Evolutionary conservation across 1,140 invertebrate genomes (phyloP), one percentile per base, ranked within the genome.

Genomic region (Eulimnadia texana): DNA sequence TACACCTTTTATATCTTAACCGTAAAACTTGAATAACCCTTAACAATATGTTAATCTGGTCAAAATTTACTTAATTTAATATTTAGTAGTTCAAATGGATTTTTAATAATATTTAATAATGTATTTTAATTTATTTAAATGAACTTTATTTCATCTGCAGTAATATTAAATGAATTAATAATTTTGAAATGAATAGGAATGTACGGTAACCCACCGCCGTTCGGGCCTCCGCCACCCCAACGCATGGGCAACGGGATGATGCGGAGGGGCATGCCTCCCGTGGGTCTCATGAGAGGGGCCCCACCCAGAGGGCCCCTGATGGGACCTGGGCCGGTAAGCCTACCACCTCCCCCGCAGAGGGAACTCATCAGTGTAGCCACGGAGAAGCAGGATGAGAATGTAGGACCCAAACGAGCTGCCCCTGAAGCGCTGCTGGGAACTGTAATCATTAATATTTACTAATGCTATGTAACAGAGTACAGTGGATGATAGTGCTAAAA

Each of bases 331-430:
- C 25, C 33, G 22, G 57, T 58, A 49, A 49, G 62, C 61, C 49
- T 65, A 50, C 3, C 29, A 60, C 3, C 61, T 1, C 50, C 62
- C 16, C 65, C 65, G 22, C 65, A 69, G 53, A 64, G 75, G 27
- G 75, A 77, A 66, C 66, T 78, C 10, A 73, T 77, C 11, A 72
- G 66, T 66, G 73, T 77, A 22, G 69, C 68, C 49, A 72, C 71
- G 9, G 54, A 20, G 33, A 59, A 25, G 28, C 60, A 42, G 10
- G 63, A 28, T 11, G 56, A 13, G 25, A 65, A 52, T 61, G 61
- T 11, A 61, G 64, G 22, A 62, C 64, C 25, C 52, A 65, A 50
- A 65, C 66, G 23, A 10, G 20, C 22, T 28, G 54, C 23, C 24
- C 27, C 28, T 47, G 25, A 51, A 23, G 50, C 50, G 52, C 29